Evolutionary conservation across 2,888 invertebrate genomes (phyloP).

Genomic region (Muscina levida): DNA sequence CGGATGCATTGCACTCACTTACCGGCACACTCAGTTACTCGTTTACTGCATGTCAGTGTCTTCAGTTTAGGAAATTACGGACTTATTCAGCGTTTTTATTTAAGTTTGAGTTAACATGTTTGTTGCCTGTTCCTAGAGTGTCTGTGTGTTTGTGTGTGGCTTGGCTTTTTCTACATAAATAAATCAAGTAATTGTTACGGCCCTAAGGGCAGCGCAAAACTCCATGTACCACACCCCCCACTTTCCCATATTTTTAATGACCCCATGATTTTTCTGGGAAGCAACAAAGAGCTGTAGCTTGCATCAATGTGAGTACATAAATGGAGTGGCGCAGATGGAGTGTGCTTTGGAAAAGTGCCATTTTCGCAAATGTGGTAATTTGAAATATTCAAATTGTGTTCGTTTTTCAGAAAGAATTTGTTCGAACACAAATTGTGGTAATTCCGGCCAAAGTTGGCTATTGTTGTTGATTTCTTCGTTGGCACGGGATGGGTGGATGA

Average conservation of each 20-base stretch:
- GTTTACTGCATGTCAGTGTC: background rate
- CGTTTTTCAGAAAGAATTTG: conserved; percentile 14
- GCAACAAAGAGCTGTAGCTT: conserved; percentile 2
- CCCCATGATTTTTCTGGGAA: background rate
- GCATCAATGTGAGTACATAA: background rate
- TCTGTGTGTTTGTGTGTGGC: conserved; percentile 27
- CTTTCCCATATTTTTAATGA: background rate
- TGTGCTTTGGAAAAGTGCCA: conserved; percentile 29
- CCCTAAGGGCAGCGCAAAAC: conserved; percentile 31
- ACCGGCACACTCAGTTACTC: too few relatives aligned
- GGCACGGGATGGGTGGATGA: too few relatives aligned
- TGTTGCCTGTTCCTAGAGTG: conserved; percentile 24
- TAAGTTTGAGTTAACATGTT: conserved; percentile 39
- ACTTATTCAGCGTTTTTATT: conserved; percentile 29
- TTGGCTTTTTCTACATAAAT: conserved; percentile 61
- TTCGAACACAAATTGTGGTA: conserved; percentile 38
- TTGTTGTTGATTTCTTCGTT: background rate
- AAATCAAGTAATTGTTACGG: conserved; percentile 64
- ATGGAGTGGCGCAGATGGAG: too few relatives aligned
- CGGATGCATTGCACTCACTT: conserved; percentile 36
- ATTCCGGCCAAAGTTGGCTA: conserved; percentile 5
- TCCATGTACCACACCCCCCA: background rate
- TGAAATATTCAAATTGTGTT: conserved; percentile 29
- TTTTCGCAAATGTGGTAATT: conserved; percentile 17
- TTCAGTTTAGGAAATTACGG: conserved; percentile 52